These are phyloP conservation scores for Megalurothrips usitatus DNA, from an alignment of 2,888 invertebrate genomes.

Conservation along the genomic window DNA sequence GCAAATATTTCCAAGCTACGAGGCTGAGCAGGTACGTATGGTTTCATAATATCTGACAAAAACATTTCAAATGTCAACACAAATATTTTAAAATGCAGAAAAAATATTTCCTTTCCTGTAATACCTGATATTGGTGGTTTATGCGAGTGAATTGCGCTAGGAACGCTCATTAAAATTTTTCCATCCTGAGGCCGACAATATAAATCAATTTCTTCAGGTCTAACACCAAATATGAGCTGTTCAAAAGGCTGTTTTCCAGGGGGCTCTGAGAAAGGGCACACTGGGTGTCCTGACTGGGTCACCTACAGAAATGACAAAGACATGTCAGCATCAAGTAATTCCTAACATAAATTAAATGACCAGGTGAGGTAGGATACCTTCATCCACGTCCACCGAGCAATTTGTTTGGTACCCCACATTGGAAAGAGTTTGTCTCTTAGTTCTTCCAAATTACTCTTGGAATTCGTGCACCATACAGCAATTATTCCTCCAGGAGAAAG, in stretches of 20 bases:
- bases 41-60: constrained; percentile 57
- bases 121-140: constrained; percentile 81
- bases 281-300: constrained; percentile 61
- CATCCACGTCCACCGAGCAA: constrained; percentile 82
- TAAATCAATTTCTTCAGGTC: constrained; percentile 40
- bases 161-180: constrained; percentile 72
- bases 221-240: constrained; percentile 62
- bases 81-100: constrained; percentile 30
- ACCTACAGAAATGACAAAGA: constrained; percentile 49
- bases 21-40: constrained; percentile 55
- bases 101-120: constrained; percentile 16
- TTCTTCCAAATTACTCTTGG: constrained; percentile 61
- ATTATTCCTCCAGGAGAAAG: constrained; percentile 62
- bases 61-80: constrained; percentile 24
- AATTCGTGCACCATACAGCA: constrained; percentile 91
- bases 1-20: constrained; percentile 86
- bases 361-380: constrained; percentile 54
- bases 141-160: constrained; percentile 90
- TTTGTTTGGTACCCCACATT: constrained; percentile 66
- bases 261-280: constrained; percentile 62
- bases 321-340: not conserved
- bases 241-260: constrained; percentile 86
- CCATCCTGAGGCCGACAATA: constrained; percentile 44
- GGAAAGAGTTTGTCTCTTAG: constrained; percentile 70
- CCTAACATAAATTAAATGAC: constrained; percentile 23